These are phyloP conservation scores for Scelioninae gen. 2 DNA, from an alignment of 2,888 invertebrate species.

Conservation along the genomic window DNA sequence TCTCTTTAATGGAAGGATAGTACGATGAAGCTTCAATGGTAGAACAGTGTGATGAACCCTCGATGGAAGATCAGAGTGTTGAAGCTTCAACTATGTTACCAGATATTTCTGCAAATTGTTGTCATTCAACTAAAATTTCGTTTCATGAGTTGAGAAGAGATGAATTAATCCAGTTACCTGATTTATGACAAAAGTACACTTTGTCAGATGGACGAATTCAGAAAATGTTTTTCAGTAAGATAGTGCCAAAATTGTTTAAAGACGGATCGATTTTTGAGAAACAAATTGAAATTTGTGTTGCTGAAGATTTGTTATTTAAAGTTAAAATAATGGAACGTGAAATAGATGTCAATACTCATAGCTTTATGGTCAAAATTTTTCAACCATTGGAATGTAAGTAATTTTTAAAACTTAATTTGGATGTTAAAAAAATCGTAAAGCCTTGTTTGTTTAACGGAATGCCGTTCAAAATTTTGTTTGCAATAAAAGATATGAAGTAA, in stretches of 20 bases:
- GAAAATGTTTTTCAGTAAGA: slow-evolving; percentile 29
- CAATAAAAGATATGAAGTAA: no score
- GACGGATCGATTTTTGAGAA: slow-evolving; percentile 30
- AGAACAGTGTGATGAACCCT: no score
- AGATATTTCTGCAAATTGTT: background rate
- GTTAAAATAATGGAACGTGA: slow-evolving; percentile 28
- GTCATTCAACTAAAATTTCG: background rate
- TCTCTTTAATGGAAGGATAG: no score
- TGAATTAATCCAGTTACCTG: slow-evolving; percentile 14
- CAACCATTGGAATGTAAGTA: no score
- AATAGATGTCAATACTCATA: slow-evolving; percentile 15
- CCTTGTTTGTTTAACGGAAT: no score
- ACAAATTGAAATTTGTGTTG: slow-evolving; percentile 25
- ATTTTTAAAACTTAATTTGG: no score
- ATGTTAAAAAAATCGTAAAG: no score
- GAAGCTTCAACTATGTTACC: background rate
- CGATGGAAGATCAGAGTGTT: no score
- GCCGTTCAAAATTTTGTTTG: no score
- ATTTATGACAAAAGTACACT: slow-evolving; percentile 23
- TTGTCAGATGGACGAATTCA: slow-evolving; percentile 23
- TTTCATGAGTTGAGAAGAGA: slow-evolving; percentile 17
- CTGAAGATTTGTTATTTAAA: slow-evolving; percentile 19
- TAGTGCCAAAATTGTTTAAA: slow-evolving; percentile 24
- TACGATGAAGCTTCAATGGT: no score
- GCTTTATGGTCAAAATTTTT: no score